Base-by-base conservation (phyloP, 1,140 invertebrate genomes). In the Scaptomyza graminum region DNA sequence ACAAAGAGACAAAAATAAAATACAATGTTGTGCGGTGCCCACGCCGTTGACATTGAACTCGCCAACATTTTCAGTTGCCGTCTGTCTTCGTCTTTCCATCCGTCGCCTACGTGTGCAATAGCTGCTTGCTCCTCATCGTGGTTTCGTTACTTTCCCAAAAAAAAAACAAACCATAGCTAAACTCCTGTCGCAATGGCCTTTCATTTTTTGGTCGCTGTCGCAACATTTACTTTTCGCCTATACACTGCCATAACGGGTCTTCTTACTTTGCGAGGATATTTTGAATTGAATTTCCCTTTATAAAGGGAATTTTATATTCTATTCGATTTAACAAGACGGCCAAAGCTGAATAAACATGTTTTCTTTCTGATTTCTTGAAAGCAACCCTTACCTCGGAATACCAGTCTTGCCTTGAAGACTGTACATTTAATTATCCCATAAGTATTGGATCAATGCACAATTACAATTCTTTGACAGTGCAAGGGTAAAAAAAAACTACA, bases 41-140 rank as follows among this genome's bases (percentile, higher is more conserved):
- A 79, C 76, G 64, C 63, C 50, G 77, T 88, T 87, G 82, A 87
- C 83, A 87, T 87, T 87, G 82, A 87, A 87, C 83, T 87, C 80
- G 49, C 43, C 55, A 55, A 3, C 37, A 65, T 50, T 54, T 67
- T 55, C 69, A 72, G 55, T 72, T 72, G 50, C 66, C 52, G n/a
- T n/a, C 60, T 56, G 39, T 62, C 44, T 59, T 46, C 56, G n/a
- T 43, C 52, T 15, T 39, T 15, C 28, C 37, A 60, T 22, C 31
- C 43, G 15, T 44, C 44, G 56, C 13, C 28, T 25, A 39, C 46
- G 34, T 62, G 16, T 63, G 49, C 11, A 43, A 52, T 8, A 9
- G 31, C 31, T 34, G 31, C 31, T 34, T 43, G 37, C 11, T 12
- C 18, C 55, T 22, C 9, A 43, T 47, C 11, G 55, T 80, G 39